These are phyloP conservation scores for Cantharis rufa DNA, from an alignment of 2,888 invertebrate species.

Conservation along the genomic window DNA sequence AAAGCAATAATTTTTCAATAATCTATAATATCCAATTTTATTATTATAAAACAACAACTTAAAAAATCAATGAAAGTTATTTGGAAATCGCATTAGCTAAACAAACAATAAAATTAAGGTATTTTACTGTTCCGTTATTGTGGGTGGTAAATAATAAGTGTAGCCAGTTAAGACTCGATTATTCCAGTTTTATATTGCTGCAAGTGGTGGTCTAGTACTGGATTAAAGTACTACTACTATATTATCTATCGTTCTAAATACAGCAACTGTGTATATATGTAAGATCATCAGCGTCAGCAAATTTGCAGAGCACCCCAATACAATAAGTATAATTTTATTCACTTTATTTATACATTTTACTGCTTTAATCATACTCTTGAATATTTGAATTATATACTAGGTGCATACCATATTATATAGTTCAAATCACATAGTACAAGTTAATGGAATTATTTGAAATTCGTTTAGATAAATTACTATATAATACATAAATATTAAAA, in stretches of 20 bases:
- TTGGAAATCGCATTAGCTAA: not conserved
- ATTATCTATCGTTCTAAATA: not conserved
- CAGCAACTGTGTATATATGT: not conserved
- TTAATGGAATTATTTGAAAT: too few species aligned
- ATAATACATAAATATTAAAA: too few species aligned
- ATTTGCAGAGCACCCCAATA: not conserved
- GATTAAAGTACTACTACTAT: not conserved
- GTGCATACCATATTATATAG: too few species aligned
- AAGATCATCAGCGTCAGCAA: not conserved
- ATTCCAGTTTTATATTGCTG: not conserved
- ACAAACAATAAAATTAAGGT: not conserved
- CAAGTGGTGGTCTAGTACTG: not conserved
- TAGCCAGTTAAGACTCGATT: not conserved
- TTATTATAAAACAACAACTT: not conserved
- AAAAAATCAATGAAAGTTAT: not conserved
- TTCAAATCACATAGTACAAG: too few species aligned
- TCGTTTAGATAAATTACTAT: too few species aligned
- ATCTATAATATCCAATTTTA: not conserved
- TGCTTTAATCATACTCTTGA: not conserved
- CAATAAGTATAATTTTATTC: not conserved
- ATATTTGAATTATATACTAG: too few species aligned
- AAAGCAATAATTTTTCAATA: slow-evolving; percentile 11
- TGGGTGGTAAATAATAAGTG: not conserved
- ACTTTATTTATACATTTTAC: not conserved
- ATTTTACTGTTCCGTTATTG: not conserved